Base-by-base conservation (phyloP, 1,140 invertebrate genomes). In the Theocolax elegans region DNA sequence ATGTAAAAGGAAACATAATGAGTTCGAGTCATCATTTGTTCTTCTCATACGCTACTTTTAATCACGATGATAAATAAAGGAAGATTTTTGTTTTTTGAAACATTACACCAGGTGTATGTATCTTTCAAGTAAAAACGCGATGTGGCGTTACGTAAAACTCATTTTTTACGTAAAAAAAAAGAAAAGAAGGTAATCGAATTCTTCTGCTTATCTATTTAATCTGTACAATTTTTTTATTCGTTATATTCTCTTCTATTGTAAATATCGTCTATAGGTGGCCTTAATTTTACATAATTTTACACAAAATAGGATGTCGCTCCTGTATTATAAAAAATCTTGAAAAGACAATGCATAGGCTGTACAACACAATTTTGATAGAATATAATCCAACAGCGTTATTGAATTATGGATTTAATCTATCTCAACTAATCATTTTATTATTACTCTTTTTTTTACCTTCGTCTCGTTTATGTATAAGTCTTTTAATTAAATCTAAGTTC, bases 181-280 rank as follows among this genome's bases (percentile, higher is more conserved):
- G 31, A 4, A 54, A 63, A 60, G 71, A 53, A 64, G 58, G 66
- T 69, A 46, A 67, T 70, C 58, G 72, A 75, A 75, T 72, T 69
- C 73, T 72, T 70, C 60, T 70, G 54, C 73, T 65, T 19, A 69
- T 72, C 66, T 66, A 67, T 56, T 49, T 71, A n/a, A 51, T 69
- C 74, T 76, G 69, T 74, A 75, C 74, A 76, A 68, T 10, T 67
- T 53, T 68, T 58, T 53, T 2, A 29, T 54, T 8, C 42, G 62
- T 29, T 51, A n/a, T n/a, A n/a, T n/a, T n/a, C n/a, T 54, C 23
- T 19, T 46, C 49, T 63, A 62, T 13, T 62, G 53, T 21, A 58
- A n/a, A n/a, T n/a, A 58, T 64, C 60, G 15, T 44, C 31, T 62
- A 23, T 1, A 56, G n/a, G n/a, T 56, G 49, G n/a, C n/a, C 15